phyloP scores from a whole-genome alignment of 2,888 invertebrate genomes.

The Megalurothrips usitatus region DNA sequence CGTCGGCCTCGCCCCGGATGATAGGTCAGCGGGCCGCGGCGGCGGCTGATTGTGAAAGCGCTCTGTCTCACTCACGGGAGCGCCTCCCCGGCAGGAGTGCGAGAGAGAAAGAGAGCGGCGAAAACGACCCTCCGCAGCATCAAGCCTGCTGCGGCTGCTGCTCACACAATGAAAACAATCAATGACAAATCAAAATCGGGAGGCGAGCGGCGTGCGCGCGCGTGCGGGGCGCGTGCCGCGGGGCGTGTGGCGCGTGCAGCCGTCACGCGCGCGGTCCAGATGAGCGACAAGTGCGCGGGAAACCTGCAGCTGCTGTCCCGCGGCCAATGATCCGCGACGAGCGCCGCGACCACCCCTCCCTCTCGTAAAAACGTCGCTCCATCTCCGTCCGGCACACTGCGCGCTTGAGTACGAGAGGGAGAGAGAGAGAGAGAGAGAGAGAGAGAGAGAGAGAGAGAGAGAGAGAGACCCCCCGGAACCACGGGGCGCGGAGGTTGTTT shows the following conservation, averaged over 20 bases:
- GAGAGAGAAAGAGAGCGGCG: no score
- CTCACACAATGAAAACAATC: slow-evolving; percentile 21
- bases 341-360: neutral
- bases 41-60: no score
- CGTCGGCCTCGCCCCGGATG: no score
- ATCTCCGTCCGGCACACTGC: no score
- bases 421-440: no score
- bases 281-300: slow-evolving; percentile 14
- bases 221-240: neutral
- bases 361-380: neutral
- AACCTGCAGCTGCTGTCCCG: slow-evolving; percentile 7
- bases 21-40: no score
- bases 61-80: no score
- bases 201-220: neutral
- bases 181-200: slow-evolving; percentile 23
- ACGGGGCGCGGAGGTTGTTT: no score
- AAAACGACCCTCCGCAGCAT: neutral
- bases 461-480: no score
- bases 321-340: slow-evolving; percentile 7
- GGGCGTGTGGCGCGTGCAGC: neutral
- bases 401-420: no score
- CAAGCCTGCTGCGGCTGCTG: neutral
- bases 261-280: neutral
- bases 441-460: no score
- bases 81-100: no score